phyloP scores from a whole-genome alignment of 2,888 invertebrate species.

The Elgonia sp. region DNA sequence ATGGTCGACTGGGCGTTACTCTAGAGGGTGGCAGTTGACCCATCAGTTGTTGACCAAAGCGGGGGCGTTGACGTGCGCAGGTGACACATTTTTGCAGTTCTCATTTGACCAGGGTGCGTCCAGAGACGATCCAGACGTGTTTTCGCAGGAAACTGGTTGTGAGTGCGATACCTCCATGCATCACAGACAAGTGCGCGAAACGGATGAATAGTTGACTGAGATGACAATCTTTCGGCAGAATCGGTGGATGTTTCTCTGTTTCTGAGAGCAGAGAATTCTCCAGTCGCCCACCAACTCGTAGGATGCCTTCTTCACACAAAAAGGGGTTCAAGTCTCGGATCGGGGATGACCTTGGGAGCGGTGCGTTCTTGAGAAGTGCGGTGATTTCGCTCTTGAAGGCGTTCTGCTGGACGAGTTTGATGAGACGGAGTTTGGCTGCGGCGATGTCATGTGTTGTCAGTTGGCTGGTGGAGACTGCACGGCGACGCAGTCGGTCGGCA shows the following conservation, averaged over 20 bases:
- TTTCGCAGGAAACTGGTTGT: background rate
- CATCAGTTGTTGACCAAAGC: background rate
- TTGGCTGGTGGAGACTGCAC: too few relatives aligned
- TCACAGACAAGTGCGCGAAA: background rate
- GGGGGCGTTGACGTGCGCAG: background rate
- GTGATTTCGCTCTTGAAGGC: background rate
- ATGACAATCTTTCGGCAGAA: background rate
- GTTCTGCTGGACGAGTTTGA: background rate
- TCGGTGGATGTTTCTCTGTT: background rate
- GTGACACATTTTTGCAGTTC: slow-evolving; percentile 1
- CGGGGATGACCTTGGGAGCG: background rate
- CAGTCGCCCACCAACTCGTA: background rate
- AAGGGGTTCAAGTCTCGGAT: background rate
- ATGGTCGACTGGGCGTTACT: background rate
- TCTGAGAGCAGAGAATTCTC: background rate
- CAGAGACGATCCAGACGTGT: slow-evolving; percentile 3
- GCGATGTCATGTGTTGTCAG: too few relatives aligned
- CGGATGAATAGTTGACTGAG: background rate
- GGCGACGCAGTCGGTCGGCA: too few relatives aligned
- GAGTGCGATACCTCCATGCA: slow-evolving; percentile 5
- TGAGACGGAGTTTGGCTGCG: too few relatives aligned
- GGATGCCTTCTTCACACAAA: background rate
- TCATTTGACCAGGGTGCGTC: background rate
- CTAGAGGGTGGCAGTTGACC: background rate
- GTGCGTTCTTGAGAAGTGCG: background rate